A percentile compares a stretch with the other conserved stretches of the same genome.
phyloP scores from a whole-genome alignment of 2,797 vertebrate species.

The Avahi laniger region DNA sequence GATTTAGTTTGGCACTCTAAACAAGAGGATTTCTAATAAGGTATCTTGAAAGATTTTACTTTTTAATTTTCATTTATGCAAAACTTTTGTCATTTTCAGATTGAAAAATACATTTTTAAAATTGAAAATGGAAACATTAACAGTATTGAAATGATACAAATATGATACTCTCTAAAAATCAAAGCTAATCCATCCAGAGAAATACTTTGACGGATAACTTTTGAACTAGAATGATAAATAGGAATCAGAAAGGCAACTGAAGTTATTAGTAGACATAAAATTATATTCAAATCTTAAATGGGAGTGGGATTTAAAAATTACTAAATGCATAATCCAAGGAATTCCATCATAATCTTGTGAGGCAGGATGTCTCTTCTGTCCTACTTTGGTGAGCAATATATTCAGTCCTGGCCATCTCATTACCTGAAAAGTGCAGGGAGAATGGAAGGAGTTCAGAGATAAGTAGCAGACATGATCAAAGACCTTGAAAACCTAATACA shows the following conservation, averaged over 20 bases:
- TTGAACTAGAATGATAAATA: conserved; percentile 16
- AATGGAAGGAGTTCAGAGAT: background rate
- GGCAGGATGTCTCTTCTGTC: background rate
- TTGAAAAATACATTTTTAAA: conserved; percentile 4
- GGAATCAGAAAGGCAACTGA: background rate
- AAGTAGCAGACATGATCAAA: background rate
- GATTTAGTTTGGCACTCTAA: conserved; percentile 11
- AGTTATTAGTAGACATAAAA: background rate
- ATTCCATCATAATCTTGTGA: background rate
- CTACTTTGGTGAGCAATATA: background rate
- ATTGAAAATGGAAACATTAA: conserved; percentile 1
- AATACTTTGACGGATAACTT: background rate
- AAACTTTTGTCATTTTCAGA: background rate
- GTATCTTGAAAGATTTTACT: conserved; percentile 21
- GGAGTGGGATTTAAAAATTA: background rate
- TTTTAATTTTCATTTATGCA: conserved; percentile 27
- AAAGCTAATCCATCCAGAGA: background rate
- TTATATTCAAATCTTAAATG: conserved; percentile 19
- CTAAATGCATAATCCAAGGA: background rate
- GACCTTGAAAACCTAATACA: background rate
- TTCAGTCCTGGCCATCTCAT: background rate
- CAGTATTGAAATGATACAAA: background rate
- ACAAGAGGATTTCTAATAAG: background rate
- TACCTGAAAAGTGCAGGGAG: background rate
- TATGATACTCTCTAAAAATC: background rate